Evolutionary conservation across 2,888 invertebrate species (phyloP), one percentile per base, ranked within the genome.

Genomic region (Ectemnius lituratus): DNA sequence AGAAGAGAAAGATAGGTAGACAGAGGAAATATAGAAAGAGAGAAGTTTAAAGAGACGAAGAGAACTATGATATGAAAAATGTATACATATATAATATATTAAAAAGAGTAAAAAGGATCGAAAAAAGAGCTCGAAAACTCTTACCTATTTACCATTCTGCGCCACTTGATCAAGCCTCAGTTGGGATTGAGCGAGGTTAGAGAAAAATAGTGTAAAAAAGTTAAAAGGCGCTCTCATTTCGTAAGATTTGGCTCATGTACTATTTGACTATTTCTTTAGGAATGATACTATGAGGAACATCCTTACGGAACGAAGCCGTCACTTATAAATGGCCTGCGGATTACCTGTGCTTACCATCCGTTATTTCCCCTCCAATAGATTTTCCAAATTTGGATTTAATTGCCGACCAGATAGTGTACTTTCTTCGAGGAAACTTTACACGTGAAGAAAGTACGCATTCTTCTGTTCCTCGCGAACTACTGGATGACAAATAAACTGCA

Each of bases 131-230:
- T 78, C 73, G 67, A 79, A 81, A 83, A 85, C 75, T 75, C 81
- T 81, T 81, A 84, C 84, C 79, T 80, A 81, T 75, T 82, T 75
- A 78, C 73, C 77, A 64, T 68, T 70, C 58, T 27, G 47, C 52
- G 62, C 79, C 78, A 73, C 68, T 78, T 66, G 75, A 69, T 76
- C 75, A 66, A 70, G 67, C 66, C 70, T 70, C 70, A 83, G 79
- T 60, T 78, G 76, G 75, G 78, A 76, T 84, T 79, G 86, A 85
- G 85, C 75, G 85, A 87, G 85, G 76, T 85, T 84, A 87, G 81
- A 79, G 72, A 67, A 81, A 80, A 84, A 75, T 72, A 67, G 57
- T 73, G 8, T 66, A 58, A 77, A 77, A 84, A 78, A 72, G 58
- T 71, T 49, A 84, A 73, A 82, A 77, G 79, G 83, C 87, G 85